These are phyloP conservation scores for Grapholita molesta DNA, from an alignment of 1,140 invertebrate species.

Conservation along the genomic window DNA sequence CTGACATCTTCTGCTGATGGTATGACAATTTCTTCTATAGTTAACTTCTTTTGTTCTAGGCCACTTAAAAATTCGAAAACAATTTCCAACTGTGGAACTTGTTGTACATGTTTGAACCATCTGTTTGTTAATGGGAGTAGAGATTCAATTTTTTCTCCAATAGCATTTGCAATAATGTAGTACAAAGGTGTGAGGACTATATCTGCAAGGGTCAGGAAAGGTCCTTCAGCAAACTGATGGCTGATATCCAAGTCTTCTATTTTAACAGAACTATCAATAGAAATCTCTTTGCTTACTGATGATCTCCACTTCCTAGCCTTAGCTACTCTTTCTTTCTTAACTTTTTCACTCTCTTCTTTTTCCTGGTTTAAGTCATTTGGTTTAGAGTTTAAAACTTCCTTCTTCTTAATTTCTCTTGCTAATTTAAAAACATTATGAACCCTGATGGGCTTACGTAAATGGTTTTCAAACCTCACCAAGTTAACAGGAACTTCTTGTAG, in stretches of 20 bases:
- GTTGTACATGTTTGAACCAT: constrained; percentile 81
- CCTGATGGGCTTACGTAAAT: constrained; percentile 90
- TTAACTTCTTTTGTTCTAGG: constrained; percentile 4
- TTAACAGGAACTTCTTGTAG: constrained; percentile 60
- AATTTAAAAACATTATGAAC: constrained; percentile 93
- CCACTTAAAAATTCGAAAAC: constrained; percentile 39
- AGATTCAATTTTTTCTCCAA: constrained; percentile 70
- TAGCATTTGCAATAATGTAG: constrained; percentile 81
- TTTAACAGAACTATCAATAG: constrained; percentile 62
- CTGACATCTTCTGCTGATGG: constrained; percentile 79
- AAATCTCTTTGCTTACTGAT: constrained; percentile 43
- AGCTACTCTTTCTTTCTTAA: constrained; percentile 32
- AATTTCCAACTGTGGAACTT: constrained; percentile 48
- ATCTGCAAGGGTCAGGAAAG: constrained; percentile 90
- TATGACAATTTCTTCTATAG: constrained; percentile 35
- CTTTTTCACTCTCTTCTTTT: constrained; percentile 23
- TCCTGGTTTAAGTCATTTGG: constrained; percentile 33
- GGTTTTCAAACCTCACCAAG: constrained; percentile 88
- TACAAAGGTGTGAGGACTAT: constrained; percentile 88
- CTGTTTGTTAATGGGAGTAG: constrained; percentile 82
- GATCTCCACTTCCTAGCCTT: constrained; percentile 76
- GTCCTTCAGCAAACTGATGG: constrained; percentile 91
- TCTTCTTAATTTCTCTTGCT: constrained; percentile 77
- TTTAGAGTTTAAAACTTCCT: constrained; percentile 61
- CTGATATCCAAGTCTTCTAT: constrained; percentile 78